A percentile compares a stretch with the other conserved stretches of the same genome.
phyloP scores from a whole-genome alignment of 2,888 invertebrate species.

The Cephus sareptanus region DNA sequence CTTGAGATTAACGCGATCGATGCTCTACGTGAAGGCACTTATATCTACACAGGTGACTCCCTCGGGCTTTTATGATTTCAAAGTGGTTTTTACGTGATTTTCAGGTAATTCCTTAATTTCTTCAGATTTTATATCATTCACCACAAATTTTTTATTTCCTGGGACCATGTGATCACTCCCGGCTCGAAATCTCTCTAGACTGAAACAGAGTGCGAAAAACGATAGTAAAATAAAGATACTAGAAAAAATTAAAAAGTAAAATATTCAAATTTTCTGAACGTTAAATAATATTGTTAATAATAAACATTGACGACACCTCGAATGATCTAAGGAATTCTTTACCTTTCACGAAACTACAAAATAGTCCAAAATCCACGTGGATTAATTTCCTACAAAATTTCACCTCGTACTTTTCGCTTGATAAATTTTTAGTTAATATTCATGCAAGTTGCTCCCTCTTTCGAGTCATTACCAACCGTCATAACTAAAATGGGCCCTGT shows the following conservation, averaged over 20 bases:
- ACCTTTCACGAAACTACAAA: neutral
- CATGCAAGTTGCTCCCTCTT: neutral
- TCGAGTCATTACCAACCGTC: neutral
- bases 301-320: neutral
- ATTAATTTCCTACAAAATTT: neutral
- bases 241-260: neutral
- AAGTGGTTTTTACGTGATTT: neutral
- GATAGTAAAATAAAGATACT: neutral
- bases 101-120: neutral
- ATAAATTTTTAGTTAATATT: neutral
- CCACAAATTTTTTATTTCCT: neutral
- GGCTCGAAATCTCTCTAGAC: neutral
- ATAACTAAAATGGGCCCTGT: neutral
- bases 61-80: slow-evolving; percentile 49
- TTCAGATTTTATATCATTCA: neutral
- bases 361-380: neutral
- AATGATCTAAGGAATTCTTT: neutral
- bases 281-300: neutral
- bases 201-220: neutral
- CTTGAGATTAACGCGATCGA: slow-evolving; percentile 15
- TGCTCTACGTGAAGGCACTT: slow-evolving; percentile 29
- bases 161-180: neutral
- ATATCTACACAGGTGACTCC: slow-evolving; percentile 39
- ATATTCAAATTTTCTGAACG: neutral
- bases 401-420: neutral